phyloP scores from a whole-genome alignment of 2,888 invertebrate species.

The Eupeodes latifasciatus region DNA sequence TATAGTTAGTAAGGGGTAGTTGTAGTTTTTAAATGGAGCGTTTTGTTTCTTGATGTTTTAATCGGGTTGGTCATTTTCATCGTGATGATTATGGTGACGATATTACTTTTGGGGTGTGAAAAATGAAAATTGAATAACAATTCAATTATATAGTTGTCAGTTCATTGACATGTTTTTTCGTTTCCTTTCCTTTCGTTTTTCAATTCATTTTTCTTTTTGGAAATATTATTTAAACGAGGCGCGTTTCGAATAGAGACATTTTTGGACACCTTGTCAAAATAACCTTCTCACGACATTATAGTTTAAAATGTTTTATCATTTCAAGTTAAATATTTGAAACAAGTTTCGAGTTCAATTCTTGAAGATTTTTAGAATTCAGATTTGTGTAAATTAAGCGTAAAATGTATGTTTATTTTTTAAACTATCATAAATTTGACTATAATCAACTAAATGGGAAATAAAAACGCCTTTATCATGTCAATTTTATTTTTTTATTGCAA shows the following conservation, averaged over 20 bases:
- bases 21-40: constrained; percentile 52
- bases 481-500: too few species aligned
- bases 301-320: too few species aligned
- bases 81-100: constrained; percentile 5
- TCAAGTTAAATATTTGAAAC: too few species aligned
- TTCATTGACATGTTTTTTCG: constrained; percentile 49
- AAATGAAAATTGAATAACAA: constrained; percentile 57
- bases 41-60: constrained; percentile 27
- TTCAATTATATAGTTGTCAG: constrained; percentile 63
- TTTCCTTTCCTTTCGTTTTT: not conserved
- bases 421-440: too few species aligned
- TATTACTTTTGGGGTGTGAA: constrained; percentile 25
- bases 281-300: not conserved
- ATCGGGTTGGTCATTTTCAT: too few species aligned
- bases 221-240: not conserved
- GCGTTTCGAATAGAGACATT: not conserved
- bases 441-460: too few species aligned
- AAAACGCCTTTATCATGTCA: too few species aligned
- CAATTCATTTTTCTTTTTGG: not conserved
- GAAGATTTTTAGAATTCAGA: too few species aligned
- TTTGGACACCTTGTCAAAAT: not conserved
- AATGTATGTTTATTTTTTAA: too few species aligned
- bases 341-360: too few species aligned
- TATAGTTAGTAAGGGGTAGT: constrained; percentile 21
- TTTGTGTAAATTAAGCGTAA: too few species aligned